Base-by-base conservation (phyloP, 2,888 invertebrate genomes). In the Pollenia amentaria region DNA sequence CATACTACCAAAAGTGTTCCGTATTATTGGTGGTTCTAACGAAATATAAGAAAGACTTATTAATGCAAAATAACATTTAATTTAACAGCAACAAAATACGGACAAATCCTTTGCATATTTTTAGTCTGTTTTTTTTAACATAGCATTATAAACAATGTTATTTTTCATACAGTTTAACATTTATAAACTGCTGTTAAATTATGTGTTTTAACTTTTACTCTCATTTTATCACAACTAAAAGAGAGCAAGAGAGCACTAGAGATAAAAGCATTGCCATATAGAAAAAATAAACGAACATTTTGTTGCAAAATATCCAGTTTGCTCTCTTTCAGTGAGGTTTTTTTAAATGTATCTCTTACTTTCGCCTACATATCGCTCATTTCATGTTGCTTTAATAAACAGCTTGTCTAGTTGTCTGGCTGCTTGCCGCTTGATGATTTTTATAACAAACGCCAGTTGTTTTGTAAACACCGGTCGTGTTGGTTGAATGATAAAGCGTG, bases 391-490 rank as follows among this genome's bases (percentile, higher is more conserved):
- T 53, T 21, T 53, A 75, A 53, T 73, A 70, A 70, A 72, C 73
- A 53, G 55, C 46, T n/a, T 64, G 62, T 75, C 21, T 51, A 14
- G 14, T 7, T 14, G 38, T 7, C 64, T 65, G 16, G 4, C 53
- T 78, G 72, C 48, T 46, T 69, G 64, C 40, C 40, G 72, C 38
- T 72, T 76, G 76, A 18, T 75, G 51, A 80, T 60, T 83, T 76
- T 53, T 72, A 77, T 77, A 77, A 77, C 76, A 77, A 77, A 84
- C 55, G 72, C 60, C 88, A 88, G 88, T 88, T 88, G 86, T 88
- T 88, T 88, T 84, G 80, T 88, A 88, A 88, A 88, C 86, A 85
- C 88, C 88, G 88, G 88, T 85, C 85, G 84, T 84, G 86, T 69
- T 81, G 81, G 88, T 88, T 85, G 88, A 78, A 78, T 51, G 53